Conservation (phyloP, 2,888 invertebrate species). For the Acanthoscelides obtectus region DNA sequence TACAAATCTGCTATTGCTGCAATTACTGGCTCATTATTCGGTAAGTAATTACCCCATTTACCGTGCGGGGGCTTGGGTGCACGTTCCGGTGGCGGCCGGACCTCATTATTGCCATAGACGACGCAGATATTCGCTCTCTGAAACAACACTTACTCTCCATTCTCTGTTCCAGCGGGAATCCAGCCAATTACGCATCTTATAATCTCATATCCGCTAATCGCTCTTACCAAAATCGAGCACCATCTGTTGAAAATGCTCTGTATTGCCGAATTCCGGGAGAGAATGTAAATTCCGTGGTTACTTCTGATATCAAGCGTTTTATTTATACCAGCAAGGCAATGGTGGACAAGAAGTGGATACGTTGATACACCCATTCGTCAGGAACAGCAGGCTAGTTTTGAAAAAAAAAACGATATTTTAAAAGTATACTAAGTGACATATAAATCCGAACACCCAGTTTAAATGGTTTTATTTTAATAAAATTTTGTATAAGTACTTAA, state of each 20-base stretch:
- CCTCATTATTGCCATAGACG: not conserved
- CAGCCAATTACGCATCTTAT: not conserved
- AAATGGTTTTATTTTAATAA: too few relatives aligned
- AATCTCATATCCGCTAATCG: not conserved
- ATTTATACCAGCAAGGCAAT: too few relatives aligned
- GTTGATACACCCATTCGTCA: too few relatives aligned
- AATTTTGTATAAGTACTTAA: too few relatives aligned
- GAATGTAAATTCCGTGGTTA: too few relatives aligned
- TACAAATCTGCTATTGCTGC: conserved; percentile 50
- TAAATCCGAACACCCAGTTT: too few relatives aligned
- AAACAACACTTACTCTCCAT: not conserved
- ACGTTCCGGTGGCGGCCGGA: not conserved
- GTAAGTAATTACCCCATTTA: conserved; percentile 44
- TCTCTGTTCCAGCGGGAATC: not conserved
- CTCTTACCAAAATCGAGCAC: not conserved
- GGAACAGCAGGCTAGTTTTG: too few relatives aligned
- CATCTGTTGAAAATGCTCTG: not conserved
- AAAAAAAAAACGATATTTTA: too few relatives aligned
- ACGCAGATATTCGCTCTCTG: not conserved
- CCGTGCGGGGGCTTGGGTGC: not conserved
- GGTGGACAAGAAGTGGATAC: too few relatives aligned
- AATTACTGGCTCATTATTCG: conserved; percentile 49
- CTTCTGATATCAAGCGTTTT: too few relatives aligned
- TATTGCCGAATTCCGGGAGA: too few relatives aligned
- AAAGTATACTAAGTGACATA: too few relatives aligned